phyloP scores from a whole-genome alignment of 2,113 vertebrate species.

The Bucco capensis region DNA sequence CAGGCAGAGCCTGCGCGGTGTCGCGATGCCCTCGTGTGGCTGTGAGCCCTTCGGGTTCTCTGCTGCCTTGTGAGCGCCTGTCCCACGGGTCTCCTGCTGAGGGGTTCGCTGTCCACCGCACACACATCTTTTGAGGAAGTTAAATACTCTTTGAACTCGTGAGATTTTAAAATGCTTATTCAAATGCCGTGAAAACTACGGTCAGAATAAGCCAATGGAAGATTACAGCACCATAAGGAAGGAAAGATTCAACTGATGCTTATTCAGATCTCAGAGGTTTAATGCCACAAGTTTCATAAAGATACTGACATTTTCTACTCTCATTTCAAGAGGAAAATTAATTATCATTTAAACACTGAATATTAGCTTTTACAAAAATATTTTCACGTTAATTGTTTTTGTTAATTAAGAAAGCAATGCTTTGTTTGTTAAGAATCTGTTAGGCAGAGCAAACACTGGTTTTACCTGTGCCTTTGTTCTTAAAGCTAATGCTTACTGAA shows the following conservation, averaged over 20 bases:
- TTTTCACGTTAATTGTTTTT: accelerated
- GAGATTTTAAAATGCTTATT: accelerated
- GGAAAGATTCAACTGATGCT: accelerated
- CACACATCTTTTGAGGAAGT: accelerated
- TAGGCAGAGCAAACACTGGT: neutral
- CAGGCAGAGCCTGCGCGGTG: neutral
- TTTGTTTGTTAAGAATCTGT: accelerated
- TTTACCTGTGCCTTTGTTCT: neutral
- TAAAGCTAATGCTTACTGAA: neutral
- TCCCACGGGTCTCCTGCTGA: neutral
- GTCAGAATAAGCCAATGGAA: neutral
- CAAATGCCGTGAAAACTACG: neutral
- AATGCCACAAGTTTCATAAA: neutral
- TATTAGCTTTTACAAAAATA: neutral
- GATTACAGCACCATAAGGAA: accelerated
- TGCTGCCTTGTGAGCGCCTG: neutral
- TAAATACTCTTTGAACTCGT: accelerated
- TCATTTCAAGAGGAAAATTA: neutral
- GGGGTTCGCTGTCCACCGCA: neutral
- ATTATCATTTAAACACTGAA: neutral
- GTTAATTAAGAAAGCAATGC: accelerated
- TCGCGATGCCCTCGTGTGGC: neutral
- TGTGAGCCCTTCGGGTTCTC: neutral
- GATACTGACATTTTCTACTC: neutral
- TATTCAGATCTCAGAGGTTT: neutral